phyloP scores from a whole-genome alignment of 1,140 invertebrate genomes.

The Linepithema humile region DNA sequence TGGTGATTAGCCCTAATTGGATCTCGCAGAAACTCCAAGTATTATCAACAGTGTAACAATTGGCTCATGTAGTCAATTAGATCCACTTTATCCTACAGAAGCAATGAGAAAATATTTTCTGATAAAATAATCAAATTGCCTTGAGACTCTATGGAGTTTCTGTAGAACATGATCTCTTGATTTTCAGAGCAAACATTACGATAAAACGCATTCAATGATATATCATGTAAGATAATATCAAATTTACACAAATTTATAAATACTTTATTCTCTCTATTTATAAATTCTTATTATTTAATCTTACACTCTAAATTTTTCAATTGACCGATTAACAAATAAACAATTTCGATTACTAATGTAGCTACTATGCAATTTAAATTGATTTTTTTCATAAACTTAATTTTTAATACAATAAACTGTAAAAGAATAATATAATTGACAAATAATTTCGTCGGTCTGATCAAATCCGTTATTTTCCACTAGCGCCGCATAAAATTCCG shows the following conservation, averaged over 20 bases:
- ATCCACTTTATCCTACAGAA: slow-evolving; percentile 19
- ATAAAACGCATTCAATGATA: neutral
- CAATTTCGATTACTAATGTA: too few relatives aligned
- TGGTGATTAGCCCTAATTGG: slow-evolving; percentile 41
- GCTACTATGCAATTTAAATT: neutral
- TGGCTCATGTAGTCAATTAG: slow-evolving; percentile 19
- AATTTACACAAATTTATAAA: neutral
- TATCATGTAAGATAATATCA: neutral
- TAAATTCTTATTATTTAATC: neutral
- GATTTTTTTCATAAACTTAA: neutral
- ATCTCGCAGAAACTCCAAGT: neutral
- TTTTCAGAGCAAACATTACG: neutral
- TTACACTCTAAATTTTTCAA: neutral
- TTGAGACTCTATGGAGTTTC: neutral
- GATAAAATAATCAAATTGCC: slow-evolving; percentile 13
- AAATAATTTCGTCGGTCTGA: neutral
- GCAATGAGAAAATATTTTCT: slow-evolving; percentile 39
- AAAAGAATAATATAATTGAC: too few relatives aligned
- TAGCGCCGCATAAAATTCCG: neutral
- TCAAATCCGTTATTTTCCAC: neutral
- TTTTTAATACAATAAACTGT: neutral
- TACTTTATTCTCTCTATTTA: neutral
- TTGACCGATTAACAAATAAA: too few relatives aligned
- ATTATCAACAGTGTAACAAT: slow-evolving; percentile 29
- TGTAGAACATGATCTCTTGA: neutral